Conservation (phyloP, 2,113 vertebrate species). For the Muntiacus reevesi region DNA sequence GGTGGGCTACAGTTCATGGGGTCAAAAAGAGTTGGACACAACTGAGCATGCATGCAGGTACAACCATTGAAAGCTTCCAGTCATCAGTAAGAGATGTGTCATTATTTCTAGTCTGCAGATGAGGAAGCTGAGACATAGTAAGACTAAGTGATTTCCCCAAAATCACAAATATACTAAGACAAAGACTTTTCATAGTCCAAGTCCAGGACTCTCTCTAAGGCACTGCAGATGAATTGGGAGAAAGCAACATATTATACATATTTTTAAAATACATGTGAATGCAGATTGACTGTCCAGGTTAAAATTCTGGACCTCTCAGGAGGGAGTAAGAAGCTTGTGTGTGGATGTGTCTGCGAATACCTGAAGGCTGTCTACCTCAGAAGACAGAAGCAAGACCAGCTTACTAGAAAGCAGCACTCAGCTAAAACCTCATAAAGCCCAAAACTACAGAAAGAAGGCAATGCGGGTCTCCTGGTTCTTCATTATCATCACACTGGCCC, state of each 20-base stretch:
- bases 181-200: not conserved
- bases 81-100: not conserved
- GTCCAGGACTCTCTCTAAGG: not conserved
- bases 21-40: not conserved
- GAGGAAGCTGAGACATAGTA: not conserved
- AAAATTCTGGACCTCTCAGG: not conserved
- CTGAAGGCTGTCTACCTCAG: not conserved
- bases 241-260: not conserved
- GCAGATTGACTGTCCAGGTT: not conserved
- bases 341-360: not conserved
- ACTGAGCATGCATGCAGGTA: not conserved
- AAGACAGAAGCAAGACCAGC: slow-evolving; percentile 49
- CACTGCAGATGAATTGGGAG: not conserved
- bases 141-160: not conserved
- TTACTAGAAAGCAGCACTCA: slow-evolving; percentile 98
- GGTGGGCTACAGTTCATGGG: not conserved
- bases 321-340: not conserved
- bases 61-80: not conserved
- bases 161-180: not conserved
- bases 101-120: not conserved
- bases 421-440: slow-evolving; percentile 98
- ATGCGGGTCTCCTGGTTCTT: slow-evolving; percentile 97
- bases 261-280: not conserved
- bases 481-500: slow-evolving; percentile 94
- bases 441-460: slow-evolving; percentile 98